Base-by-base conservation (phyloP, 2,797 vertebrate genomes). In the Lates japonicus region DNA sequence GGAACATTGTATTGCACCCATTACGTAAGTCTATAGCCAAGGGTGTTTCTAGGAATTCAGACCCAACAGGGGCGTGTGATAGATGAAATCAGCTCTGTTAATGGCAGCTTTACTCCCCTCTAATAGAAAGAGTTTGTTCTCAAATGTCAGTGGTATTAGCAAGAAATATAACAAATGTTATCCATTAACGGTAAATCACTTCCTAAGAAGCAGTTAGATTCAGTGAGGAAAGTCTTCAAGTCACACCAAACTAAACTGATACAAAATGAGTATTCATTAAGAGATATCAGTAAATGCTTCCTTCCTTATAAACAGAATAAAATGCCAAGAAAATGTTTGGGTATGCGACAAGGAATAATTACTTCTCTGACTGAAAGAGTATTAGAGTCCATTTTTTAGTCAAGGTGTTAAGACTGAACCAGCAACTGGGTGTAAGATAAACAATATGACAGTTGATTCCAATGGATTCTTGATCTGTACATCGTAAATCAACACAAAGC, bases 11-110 rank as follows among this genome's bases (percentile, higher is more conserved):
- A 3, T 46, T 55, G 14, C 8, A 7, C 2, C 17, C 3, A 0
- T 91, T 91, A 66, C 8, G 8, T 31, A 86, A 89, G 49, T n/a
- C 13, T 49, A 22, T 19, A 19, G 65, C 80, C 49, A n/a, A 0
- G 11, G 51, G 85, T 22, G 0, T 80, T 90, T 88, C 64, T 0
- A 74, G 60, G 84, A 89, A 86, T 4, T 70, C 1, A 48, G 35
- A 35, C 61, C 12, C 10, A 55, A 7, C 7, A 35, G 16, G 51
- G 0, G 7, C 39, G 63, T 64, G 46, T 68, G 65, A 78, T 2
- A 7, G n/a, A 58, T 70, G 12, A 16, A 31, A 58, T 46, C 10
- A 46, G 6, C 22, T 44, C n/a, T 31, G 4, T 17, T 42, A 7
- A 20, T 6, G 10, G 37, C 4, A 51, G 22, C 4, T 22, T 31